These are phyloP conservation scores for Alfaro cultratus DNA, from an alignment of 2,797 vertebrate genomes.

Conservation along the genomic window DNA sequence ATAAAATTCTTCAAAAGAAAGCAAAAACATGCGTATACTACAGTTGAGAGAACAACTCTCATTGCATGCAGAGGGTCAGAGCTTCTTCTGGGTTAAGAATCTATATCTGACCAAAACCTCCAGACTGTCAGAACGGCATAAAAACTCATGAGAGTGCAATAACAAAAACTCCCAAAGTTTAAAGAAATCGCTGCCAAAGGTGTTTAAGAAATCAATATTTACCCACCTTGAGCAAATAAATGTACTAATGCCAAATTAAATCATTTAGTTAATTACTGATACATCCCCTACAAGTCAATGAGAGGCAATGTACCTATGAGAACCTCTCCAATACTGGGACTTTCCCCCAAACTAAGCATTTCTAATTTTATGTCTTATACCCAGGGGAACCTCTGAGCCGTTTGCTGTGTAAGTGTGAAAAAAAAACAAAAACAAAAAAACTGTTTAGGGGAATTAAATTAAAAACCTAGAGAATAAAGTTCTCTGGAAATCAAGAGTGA, in stretches of 20 bases:
- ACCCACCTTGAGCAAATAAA: constrained; percentile 44
- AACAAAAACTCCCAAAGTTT: constrained; percentile 64
- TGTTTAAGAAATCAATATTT: constrained; percentile 39
- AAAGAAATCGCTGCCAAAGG: constrained; percentile 51
- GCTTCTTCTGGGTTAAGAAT: constrained; percentile 79
- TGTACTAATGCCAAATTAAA: constrained; percentile 60
- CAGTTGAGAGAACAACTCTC: constrained; percentile 81
- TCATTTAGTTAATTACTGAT: constrained; percentile 39
- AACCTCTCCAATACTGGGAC: constrained; percentile 48
- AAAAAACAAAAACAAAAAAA: constrained; percentile 47
- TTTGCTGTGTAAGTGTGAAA: constrained; percentile 70
- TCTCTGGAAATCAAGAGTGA: constrained; percentile 71
- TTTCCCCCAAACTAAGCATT: constrained; percentile 26
- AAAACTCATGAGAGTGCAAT: constrained; percentile 46
- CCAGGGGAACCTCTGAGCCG: constrained; percentile 83
- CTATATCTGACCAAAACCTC: constrained; percentile 55
- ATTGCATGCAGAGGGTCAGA: constrained; percentile 81
- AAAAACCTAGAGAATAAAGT: constrained; percentile 73
- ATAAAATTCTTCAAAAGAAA: constrained; percentile 86
- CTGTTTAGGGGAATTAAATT: constrained; percentile 74
- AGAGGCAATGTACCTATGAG: constrained; percentile 12
- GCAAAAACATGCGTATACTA: constrained; percentile 86
- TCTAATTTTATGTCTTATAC: constrained; percentile 59
- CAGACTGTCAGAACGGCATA: constrained; percentile 47
- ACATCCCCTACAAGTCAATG: constrained; percentile 25